Base-by-base conservation (phyloP, 2,888 invertebrate species). In the Aphidius colemani region DNA sequence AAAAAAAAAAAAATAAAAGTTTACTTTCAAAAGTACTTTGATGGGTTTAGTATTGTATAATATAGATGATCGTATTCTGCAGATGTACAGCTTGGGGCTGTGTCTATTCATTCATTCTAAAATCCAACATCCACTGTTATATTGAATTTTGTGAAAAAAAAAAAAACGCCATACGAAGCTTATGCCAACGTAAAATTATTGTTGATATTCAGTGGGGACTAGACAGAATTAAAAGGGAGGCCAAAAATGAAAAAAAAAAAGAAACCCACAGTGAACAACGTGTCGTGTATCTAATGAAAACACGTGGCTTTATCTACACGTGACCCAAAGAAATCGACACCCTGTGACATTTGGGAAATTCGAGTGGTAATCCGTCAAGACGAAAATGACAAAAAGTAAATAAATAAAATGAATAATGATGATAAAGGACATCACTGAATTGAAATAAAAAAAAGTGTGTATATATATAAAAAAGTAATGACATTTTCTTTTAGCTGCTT, bases 261-360 rank as follows among this genome's bases (percentile, higher is more conserved):
- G 53, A 18, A 53, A 11, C 51, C 30, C 18, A 18, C 53, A 18
- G 39, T 53, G 39, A 53, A 39, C 53, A 53, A n/a, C 10, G 53
- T 9, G 53, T 53, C 53, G 56, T 56, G 45, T 45, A 45, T 56
- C 56, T 56, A 56, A 56, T 56, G 56, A 45, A 30, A 18, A 45
- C 56, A 56, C 56, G 56, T 56, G 56, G 56, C 44, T 44, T 30
- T 9, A 9, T 18, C 1, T 6, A 56, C 39, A 45, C 13, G 55
- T 10, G 44, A 44, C n/a, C 45, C 45, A 30, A 30, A 10, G 56
- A 56, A 56, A 56, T 45, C 53, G 53, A 53, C 53, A 53, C 56
- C 45, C 56, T 45, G 45, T 44, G 18, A 45, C 56, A 56, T 56
- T 56, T 56, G 9, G 44, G 18, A 43, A 56, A 43, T 56, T 45